Evolutionary conservation across 1,140 invertebrate genomes (phyloP).

Genomic region (Euura lappo): DNA sequence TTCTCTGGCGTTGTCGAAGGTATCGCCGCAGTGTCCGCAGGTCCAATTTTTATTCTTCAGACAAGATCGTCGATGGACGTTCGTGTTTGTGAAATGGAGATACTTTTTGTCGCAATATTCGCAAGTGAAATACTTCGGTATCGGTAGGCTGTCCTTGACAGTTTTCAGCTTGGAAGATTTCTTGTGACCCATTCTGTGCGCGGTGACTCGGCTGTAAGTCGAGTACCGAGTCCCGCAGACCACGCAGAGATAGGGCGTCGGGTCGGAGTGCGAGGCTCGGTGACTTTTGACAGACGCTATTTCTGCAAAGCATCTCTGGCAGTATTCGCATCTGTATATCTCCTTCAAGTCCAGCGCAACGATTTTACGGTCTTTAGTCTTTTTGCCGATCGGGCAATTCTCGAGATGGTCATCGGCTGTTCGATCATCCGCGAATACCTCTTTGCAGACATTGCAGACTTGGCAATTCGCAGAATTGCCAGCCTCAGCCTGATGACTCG

Average conservation of each 20-base stretch:
- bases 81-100: constrained; percentile 17
- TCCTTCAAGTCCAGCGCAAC: background rate
- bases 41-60: constrained; percentile 1
- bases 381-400: background rate
- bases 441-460: constrained; percentile 7
- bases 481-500: constrained; percentile 11
- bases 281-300: constrained; percentile 10
- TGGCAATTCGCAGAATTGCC: background rate
- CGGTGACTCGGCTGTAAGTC: constrained; percentile 18
- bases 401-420: constrained; percentile 5
- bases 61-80: constrained; percentile 14
- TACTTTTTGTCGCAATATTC: constrained; percentile 20
- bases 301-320: constrained; percentile 8
- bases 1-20: constrained; percentile 2
- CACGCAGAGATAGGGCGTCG: constrained; percentile 9
- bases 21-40: constrained; percentile 3
- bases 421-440: constrained; percentile 8
- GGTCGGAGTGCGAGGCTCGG: background rate
- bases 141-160: background rate
- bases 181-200: constrained; percentile 15
- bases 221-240: constrained; percentile 11
- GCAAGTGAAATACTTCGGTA: constrained; percentile 16
- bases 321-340: constrained; percentile 18
- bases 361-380: background rate
- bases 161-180: background rate